Evolutionary conservation across 2,888 invertebrate species (phyloP).

Genomic region (Thecocarcelia acutangulata): DNA sequence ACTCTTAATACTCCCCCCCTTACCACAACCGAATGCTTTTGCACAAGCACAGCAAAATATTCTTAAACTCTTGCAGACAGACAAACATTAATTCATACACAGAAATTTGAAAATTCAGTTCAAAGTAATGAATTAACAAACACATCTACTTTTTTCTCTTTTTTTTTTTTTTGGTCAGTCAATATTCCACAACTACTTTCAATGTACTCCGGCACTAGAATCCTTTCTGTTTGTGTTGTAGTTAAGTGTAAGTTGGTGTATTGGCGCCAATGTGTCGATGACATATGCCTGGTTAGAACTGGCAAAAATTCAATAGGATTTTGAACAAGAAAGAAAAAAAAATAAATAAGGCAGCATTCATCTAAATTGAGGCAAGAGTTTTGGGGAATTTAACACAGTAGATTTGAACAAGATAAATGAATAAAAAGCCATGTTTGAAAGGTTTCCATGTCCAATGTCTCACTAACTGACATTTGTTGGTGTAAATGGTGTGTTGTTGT

Average conservation of each 20-base stretch:
- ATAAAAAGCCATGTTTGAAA: slow-evolving; percentile 70
- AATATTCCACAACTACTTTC: slow-evolving; percentile 26
- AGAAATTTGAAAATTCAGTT: slow-evolving; percentile 65
- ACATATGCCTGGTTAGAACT: slow-evolving; percentile 54
- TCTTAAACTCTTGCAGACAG: background rate
- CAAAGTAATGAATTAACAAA: slow-evolving; percentile 69
- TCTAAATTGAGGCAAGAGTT: slow-evolving; percentile 17
- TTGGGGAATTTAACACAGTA: slow-evolving; percentile 55
- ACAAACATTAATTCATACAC: slow-evolving; percentile 26
- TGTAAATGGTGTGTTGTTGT: slow-evolving; percentile 71
- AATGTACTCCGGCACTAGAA: background rate
- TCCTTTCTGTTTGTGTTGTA: slow-evolving; percentile 29
- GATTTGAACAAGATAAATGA: slow-evolving; percentile 69
- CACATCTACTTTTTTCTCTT: slow-evolving; percentile 47
- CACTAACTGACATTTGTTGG: slow-evolving; percentile 52
- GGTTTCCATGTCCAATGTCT: slow-evolving; percentile 53
- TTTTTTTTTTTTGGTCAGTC: slow-evolving; percentile 45
- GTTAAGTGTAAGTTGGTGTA: slow-evolving; percentile 18
- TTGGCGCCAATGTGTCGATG: slow-evolving; percentile 69
- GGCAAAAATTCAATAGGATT: slow-evolving; percentile 58
- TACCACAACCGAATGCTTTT: background rate
- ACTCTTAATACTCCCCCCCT: slow-evolving; percentile 61
- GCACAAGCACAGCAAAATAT: background rate
- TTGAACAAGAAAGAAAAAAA: background rate
- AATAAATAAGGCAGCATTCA: slow-evolving; percentile 20